Evolutionary conservation across 2,113 vertebrate species (phyloP).

Genomic region (Xenopus laevis): DNA sequence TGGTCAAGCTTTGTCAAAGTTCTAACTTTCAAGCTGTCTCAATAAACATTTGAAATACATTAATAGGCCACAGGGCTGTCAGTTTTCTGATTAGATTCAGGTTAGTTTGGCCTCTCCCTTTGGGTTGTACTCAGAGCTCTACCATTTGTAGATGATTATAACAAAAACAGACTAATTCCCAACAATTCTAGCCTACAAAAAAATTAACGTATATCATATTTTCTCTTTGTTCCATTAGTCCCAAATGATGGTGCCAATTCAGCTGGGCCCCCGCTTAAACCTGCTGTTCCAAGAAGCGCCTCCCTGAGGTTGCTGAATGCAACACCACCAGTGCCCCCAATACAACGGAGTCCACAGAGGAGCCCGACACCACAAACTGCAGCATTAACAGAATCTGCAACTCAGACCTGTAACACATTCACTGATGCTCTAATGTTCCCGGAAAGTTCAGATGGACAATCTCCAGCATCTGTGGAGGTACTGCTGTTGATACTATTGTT

Average conservation of each 20-base stretch:
- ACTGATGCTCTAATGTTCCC: not conserved
- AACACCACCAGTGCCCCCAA: constrained; percentile 49
- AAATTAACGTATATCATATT: too few relatives aligned
- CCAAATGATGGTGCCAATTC: constrained; percentile 6
- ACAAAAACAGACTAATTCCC: too few relatives aligned
- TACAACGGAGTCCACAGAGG: constrained; percentile 49
- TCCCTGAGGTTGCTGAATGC: constrained; percentile 49
- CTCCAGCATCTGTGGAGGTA: constrained; percentile 31
- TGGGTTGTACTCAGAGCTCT: too few relatives aligned
- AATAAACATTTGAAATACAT: too few relatives aligned
- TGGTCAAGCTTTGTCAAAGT: too few relatives aligned
- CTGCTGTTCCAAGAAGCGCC: constrained; percentile 30
- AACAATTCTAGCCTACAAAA: too few relatives aligned
- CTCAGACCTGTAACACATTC: accelerated
- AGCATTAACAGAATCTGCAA: not conserved
- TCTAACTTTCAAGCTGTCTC: too few relatives aligned
- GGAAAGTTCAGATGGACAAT: not conserved
- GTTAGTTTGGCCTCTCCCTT: too few relatives aligned
- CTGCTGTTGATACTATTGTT: not conserved
- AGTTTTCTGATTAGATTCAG: too few relatives aligned
- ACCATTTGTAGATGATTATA: too few relatives aligned
- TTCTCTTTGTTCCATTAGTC: not conserved
- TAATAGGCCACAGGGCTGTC: too few relatives aligned
- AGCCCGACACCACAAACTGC: constrained; percentile 24
- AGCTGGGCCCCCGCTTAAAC: constrained; percentile 31